phyloP scores from a whole-genome alignment of 2,113 vertebrate species.

The Dolichallabes microphthalmus region DNA sequence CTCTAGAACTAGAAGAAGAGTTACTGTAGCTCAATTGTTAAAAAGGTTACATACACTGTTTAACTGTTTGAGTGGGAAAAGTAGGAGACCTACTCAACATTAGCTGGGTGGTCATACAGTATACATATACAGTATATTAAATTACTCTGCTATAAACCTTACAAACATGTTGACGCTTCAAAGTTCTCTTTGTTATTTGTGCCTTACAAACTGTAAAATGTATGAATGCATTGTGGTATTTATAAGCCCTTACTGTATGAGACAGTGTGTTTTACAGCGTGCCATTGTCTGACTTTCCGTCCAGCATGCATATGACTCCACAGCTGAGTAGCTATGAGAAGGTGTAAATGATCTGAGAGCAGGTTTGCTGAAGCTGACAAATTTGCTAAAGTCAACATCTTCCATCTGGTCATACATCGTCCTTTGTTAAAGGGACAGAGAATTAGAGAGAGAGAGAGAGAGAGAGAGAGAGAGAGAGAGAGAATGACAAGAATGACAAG shows the following conservation, averaged over 20 bases:
- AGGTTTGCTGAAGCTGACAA: constrained; percentile 69
- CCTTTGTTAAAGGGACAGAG: constrained; percentile 19
- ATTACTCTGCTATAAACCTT: no score
- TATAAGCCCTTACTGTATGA: background rate
- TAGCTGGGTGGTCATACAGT: no score
- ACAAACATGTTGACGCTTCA: background rate
- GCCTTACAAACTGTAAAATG: background rate
- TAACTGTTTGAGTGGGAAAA: no score
- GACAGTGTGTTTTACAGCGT: background rate
- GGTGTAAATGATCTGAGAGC: constrained; percentile 77
- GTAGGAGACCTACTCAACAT: no score
- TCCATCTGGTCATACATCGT: constrained; percentile 81
- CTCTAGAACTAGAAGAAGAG: no score
- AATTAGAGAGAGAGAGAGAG: background rate
- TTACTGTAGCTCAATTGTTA: no score
- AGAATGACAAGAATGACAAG: constrained; percentile 34
- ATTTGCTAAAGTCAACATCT: constrained; percentile 63
- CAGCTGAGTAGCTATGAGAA: constrained; percentile 60
- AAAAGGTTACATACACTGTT: no score
- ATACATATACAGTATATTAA: no score
- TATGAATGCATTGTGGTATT: background rate
- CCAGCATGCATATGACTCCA: background rate
- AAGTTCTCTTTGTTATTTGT: background rate
- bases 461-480: constrained; percentile 44
- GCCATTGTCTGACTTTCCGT: background rate